phyloP scores from a whole-genome alignment of 2,888 invertebrate genomes.

The Agrilus cyanescens region DNA sequence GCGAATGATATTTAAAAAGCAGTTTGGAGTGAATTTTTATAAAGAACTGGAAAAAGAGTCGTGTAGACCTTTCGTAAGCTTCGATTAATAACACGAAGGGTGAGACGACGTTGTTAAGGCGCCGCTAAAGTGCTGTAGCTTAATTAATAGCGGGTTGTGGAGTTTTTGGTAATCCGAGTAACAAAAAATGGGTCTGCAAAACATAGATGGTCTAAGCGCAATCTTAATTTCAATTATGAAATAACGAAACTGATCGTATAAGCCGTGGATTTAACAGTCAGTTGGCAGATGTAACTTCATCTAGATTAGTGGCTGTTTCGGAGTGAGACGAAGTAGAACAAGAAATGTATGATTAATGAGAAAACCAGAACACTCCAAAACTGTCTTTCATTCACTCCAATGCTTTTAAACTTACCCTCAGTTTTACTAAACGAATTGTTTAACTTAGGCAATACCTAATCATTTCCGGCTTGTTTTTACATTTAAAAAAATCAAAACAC shows the following conservation, averaged over 20 bases:
- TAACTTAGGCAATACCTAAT: conserved; percentile 14
- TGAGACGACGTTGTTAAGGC: too few species aligned
- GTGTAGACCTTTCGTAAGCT: too few species aligned
- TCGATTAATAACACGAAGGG: too few species aligned
- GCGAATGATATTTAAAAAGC: too few species aligned
- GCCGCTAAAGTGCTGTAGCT: too few species aligned
- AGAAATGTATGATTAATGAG: conserved; percentile 32
- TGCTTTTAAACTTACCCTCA: conserved; percentile 10
- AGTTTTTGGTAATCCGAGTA: conserved; percentile 12
- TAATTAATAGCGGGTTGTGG: too few species aligned
- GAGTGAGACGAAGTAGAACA: conserved; percentile 23
- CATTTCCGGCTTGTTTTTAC: conserved; percentile 12
- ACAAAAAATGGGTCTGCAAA: too few species aligned
- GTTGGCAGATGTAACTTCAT: conserved; percentile 28
- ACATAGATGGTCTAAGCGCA: too few species aligned
- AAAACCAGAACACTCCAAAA: conserved; percentile 16
- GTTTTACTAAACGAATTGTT: conserved; percentile 15
- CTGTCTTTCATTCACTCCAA: conserved; percentile 12
- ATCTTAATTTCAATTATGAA: conserved; percentile 12
- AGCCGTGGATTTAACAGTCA: conserved; percentile 27
- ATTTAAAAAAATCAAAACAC: conserved; percentile 7
- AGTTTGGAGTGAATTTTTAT: too few species aligned
- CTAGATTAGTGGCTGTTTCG: conserved; percentile 25
- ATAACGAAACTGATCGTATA: conserved; percentile 26
- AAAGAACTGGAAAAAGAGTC: too few species aligned